Base-by-base conservation (phyloP, 2,113 vertebrate species). In the Andinoacara biseriatus region DNA sequence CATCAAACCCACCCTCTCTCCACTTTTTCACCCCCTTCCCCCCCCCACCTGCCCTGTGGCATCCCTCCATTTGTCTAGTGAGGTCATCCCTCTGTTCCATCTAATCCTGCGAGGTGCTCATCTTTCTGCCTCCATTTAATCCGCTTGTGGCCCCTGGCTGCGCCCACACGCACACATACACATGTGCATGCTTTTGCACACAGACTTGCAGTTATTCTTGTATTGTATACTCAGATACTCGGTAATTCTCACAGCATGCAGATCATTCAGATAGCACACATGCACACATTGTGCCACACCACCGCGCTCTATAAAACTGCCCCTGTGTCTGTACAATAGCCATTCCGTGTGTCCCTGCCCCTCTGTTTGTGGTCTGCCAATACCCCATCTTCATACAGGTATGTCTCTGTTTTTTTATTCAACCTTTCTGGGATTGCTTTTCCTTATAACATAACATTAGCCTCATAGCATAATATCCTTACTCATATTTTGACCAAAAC, bases 91-190 rank as follows among this genome's bases (percentile, higher is more conserved):
- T 87, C 86, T 89, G 65, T 92, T 91, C 89, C 85, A 63, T 83
- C 83, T 95, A 95, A 96, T 95, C 95, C 95, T 81, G 79, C 1
- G 63, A 57, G 86, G 84, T 91, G 89, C 92, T 95, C 93, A 26
- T 95, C 94, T 95, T 95, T 95, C 94, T 90, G 90, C 94, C 85
- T 85, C 81, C 2, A 33, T 83, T 79, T 95, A 95, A 96, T 95
- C 95, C 92, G 38, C 82, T 87, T 24, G 77, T 92, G 91, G 90
- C 91, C 83, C 78, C 86, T 29, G 62, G 84, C 91, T 92, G 82
- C 69, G 29, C 58, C 14, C 81, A 56, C 80, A 74, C 67, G 62
- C 83, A 61, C 65, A 67, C 67, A 58, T 5, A 31, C 61, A 63
- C 79, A 60, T 76, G 75, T 81, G 31, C 58, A 80, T 62, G 54